Base-by-base conservation (phyloP, 2,113 vertebrate species). In the Hylia prasina region DNA sequence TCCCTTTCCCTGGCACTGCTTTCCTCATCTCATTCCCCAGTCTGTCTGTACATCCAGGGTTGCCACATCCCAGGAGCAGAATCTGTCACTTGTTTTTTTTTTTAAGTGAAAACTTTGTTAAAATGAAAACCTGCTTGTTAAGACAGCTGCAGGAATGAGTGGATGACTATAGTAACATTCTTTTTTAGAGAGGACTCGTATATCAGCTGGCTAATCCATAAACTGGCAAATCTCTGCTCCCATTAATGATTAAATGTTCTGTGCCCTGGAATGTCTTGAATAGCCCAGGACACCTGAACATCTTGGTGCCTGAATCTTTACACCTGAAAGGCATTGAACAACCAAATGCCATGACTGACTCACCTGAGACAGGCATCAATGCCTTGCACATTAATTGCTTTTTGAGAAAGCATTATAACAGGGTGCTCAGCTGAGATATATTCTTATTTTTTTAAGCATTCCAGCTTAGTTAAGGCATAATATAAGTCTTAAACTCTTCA, bases 151-250 rank as follows among this genome's bases (percentile, higher is more conserved):
- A 51, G 16, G 9, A 64, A 51, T 39, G 33, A 71, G 7, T 24
- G 6, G 13, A 37, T 1, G 0, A 54, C 9, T 47, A 3, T 11
- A 75, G 15, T 5, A 4, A 31, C 4, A 28, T 50, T 39, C 7
- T 48, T 19, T 78, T 65, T 35, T 25, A 21, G 27, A 48, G 13
- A 77, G 5, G 13, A 9, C 2, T 54, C 9, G 11, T 33, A 28
- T 37, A 30, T 25, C 7, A 57, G 17, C 14, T 2, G 18, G 2
- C 6, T 58, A 42, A 35, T 42, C 17, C 11, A 47, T 13, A 72
- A 69, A 13, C 11, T 69, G 45, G 8, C 21, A 68, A 57, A 89
- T 71, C 6, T 53, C 27, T 50, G 3, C 3, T 45, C 82, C 33
- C 47, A 13, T 22, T 50, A 50, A 11, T 53, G 27, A 57, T 14